A percentile compares a stretch with the other conserved stretches of the same genome.
Evolutionary conservation across 2,797 vertebrate species (phyloP).

Genomic region (Chanos chanos): DNA sequence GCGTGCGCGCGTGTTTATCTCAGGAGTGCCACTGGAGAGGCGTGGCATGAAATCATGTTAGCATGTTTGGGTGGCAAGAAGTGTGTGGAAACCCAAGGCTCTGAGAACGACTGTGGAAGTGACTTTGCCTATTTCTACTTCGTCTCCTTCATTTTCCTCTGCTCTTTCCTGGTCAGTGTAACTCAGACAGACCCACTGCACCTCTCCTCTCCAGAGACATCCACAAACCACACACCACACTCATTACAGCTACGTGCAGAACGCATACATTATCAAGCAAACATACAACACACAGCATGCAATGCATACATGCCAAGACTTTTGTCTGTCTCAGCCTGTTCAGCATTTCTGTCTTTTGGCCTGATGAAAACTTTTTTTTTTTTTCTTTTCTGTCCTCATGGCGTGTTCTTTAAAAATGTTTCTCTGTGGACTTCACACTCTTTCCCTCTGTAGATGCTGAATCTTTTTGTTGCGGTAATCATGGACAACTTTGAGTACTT

Average conservation of each 20-base stretch:
- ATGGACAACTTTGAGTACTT: constrained; percentile 99
- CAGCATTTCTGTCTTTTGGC: too few species aligned
- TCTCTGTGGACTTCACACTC: too few species aligned
- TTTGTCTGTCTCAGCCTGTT: too few species aligned
- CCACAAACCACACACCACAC: background rate
- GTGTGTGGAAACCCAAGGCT: constrained; percentile 78
- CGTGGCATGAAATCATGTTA: constrained; percentile 98
- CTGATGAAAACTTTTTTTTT: too few species aligned
- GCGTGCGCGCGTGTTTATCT: background rate
- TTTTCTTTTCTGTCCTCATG: too few species aligned
- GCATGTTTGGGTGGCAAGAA: constrained; percentile 81
- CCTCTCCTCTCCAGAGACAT: too few species aligned
- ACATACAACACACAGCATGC: too few species aligned
- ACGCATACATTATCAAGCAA: too few species aligned
- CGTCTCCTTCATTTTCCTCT: constrained; percentile 98
- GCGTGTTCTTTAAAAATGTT: background rate
- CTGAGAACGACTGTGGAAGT: constrained; percentile 86
- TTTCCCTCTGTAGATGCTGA: constrained; percentile 82
- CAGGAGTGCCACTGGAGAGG: constrained; percentile 96
- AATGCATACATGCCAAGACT: too few species aligned
- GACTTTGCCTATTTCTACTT: constrained; percentile 99
- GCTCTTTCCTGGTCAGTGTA: constrained; percentile 90
- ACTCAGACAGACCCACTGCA: background rate
- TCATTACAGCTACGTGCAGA: too few species aligned
- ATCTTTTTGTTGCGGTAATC: constrained; percentile 98